Evolutionary conservation across 2,888 invertebrate species (phyloP).

Genomic region (Acrobasis consociella): DNA sequence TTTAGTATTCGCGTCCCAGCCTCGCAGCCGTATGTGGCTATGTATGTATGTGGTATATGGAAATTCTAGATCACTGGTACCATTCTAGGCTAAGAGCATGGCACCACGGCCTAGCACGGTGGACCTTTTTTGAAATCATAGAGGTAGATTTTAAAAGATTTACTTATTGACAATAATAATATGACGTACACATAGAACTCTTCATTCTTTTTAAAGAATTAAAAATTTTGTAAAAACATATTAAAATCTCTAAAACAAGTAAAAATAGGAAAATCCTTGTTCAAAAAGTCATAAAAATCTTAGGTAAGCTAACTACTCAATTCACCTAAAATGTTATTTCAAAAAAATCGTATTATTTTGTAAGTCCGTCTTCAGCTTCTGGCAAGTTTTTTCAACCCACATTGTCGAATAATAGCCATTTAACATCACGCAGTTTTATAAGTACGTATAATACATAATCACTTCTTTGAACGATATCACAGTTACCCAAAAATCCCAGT

Average conservation of each 20-base stretch:
- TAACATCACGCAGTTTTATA: neutral
- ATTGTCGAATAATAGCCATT: neutral
- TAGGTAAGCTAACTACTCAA: neutral
- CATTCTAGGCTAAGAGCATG: no score
- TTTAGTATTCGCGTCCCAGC: no score
- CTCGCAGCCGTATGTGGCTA: no score
- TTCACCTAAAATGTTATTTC: no score
- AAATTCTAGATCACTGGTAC: no score
- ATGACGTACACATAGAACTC: neutral
- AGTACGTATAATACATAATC: neutral
- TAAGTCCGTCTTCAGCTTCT: neutral
- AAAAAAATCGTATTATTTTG: no score
- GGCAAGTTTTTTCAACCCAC: neutral
- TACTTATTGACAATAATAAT: neutral
- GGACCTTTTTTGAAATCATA: neutral
- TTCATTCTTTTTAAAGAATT: constrained; percentile 16
- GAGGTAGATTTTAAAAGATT: neutral
- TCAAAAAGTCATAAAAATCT: constrained; percentile 21
- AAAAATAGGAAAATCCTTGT: constrained; percentile 29
- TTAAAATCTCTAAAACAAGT: constrained; percentile 24
- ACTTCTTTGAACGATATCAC: neutral
- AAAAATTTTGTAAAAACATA: constrained; percentile 26
- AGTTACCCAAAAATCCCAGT: constrained; percentile 5
- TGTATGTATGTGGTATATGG: no score
- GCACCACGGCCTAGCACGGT: no score